Percentiles rank a stretch among this genome's conserved stretches.
Evolutionary conservation across 2,797 vertebrate species (phyloP).

Genomic region (Hypotaenidia okinawae): DNA sequence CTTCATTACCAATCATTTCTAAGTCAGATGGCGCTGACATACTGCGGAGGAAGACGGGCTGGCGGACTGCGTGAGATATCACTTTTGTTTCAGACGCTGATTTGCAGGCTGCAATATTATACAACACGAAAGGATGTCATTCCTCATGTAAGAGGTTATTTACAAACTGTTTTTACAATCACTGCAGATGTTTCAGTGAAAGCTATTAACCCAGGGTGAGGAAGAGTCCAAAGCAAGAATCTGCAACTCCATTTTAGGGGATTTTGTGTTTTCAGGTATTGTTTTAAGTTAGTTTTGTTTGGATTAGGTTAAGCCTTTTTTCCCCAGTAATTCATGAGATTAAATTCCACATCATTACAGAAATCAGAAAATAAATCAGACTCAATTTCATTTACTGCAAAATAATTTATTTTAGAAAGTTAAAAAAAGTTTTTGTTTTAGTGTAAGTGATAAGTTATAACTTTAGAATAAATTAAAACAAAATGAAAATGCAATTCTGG

Average conservation of each 20-base stretch:
- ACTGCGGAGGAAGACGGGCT: constrained; percentile 96
- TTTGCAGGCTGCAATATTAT: constrained; percentile 85
- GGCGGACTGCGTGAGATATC: constrained; percentile 88
- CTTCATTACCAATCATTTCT: constrained; percentile 98
- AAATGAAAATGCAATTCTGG: not conserved
- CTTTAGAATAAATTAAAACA: not conserved
- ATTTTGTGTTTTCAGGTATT: not conserved
- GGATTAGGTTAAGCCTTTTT: not conserved
- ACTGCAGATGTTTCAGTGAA: not conserved
- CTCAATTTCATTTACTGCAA: not conserved
- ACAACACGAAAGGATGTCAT: not conserved
- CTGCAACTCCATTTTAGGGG: not conserved
- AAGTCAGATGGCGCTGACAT: constrained; percentile 98
- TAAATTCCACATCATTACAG: not conserved
- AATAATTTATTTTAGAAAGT: not conserved
- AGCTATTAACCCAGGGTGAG: accelerated
- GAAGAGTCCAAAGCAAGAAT: not conserved
- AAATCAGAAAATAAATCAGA: not conserved
- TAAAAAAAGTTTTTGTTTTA: not conserved
- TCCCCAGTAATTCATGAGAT: not conserved
- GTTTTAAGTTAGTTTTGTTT: not conserved
- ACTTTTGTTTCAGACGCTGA: constrained; percentile 93
- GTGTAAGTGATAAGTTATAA: not conserved
- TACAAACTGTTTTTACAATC: not conserved
- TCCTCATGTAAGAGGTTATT: not conserved